Percentiles rank a stretch among this genome's conserved stretches.
Conservation (phyloP, 2,113 vertebrate genomes). For the Pampusana beccarii region DNA sequence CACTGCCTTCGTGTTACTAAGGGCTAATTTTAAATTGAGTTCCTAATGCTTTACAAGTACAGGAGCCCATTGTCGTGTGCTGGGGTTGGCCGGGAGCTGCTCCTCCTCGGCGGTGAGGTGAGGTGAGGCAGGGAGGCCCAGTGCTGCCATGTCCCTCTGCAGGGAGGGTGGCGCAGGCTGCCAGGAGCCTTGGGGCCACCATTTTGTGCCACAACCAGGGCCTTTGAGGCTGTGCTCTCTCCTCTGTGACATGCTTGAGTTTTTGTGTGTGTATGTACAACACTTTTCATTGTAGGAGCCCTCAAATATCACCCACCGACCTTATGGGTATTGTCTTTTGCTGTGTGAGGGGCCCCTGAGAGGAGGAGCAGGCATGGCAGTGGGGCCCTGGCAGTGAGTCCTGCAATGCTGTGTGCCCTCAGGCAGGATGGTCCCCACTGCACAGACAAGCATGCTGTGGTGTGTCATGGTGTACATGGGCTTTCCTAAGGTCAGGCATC, state of each 20-base stretch:
- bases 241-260: neutral
- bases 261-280: neutral
- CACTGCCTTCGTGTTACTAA: constrained; percentile 37
- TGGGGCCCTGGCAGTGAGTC: neutral
- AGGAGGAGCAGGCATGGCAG: neutral
- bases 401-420: rapidly evolving
- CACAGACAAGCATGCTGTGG: neutral
- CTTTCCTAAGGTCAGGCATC: neutral
- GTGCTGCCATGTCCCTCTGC: rapidly evolving
- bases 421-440: neutral
- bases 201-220: neutral
- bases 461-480: rapidly evolving
- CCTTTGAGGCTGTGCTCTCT: neutral
- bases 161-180: neutral
- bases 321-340: neutral
- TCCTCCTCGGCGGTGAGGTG: neutral
- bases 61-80: neutral
- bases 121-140: neutral
- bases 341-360: neutral
- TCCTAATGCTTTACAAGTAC: constrained; percentile 47
- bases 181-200: neutral
- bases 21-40: constrained; percentile 18
- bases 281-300: neutral
- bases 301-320: neutral
- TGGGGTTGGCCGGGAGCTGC: neutral